These are phyloP conservation scores for Cantharis rustica DNA, from an alignment of 2,888 invertebrate genomes.

Conservation along the genomic window DNA sequence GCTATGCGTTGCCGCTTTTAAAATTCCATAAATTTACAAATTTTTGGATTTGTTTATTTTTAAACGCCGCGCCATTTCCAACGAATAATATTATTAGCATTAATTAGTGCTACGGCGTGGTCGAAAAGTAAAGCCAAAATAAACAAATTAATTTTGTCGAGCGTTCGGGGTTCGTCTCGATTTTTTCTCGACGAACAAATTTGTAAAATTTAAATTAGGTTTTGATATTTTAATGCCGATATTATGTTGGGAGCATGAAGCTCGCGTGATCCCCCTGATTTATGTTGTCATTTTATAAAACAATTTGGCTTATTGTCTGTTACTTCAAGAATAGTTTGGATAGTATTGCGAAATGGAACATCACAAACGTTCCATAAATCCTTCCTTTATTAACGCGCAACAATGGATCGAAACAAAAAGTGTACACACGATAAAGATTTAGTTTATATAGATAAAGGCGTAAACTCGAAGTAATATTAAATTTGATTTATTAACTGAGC, in stretches of 20 bases:
- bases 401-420: slow-evolving; percentile 17
- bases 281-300: slow-evolving; percentile 32
- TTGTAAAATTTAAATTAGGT: neutral
- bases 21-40: neutral
- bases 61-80: neutral
- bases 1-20: neutral
- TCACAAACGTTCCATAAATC: slow-evolving; percentile 20
- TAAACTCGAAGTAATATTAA: slow-evolving; percentile 9
- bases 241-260: neutral
- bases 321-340: slow-evolving; percentile 27
- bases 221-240: slow-evolving; percentile 1
- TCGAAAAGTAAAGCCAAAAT: neutral
- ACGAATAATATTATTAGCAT: neutral
- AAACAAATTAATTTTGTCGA: neutral
- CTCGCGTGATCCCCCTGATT: slow-evolving; percentile 28
- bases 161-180: neutral
- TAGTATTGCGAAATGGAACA: slow-evolving; percentile 13
- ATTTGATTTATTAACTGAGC: slow-evolving; percentile 19
- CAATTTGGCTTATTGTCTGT: slow-evolving; percentile 30
- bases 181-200: neutral
- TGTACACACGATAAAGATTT: slow-evolving; percentile 1
- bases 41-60: neutral
- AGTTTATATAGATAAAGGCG: neutral
- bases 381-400: slow-evolving; percentile 20
- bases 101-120: neutral